These are phyloP conservation scores for Epicampocera succincta DNA, from an alignment of 2,888 invertebrate species.

Conservation along the genomic window DNA sequence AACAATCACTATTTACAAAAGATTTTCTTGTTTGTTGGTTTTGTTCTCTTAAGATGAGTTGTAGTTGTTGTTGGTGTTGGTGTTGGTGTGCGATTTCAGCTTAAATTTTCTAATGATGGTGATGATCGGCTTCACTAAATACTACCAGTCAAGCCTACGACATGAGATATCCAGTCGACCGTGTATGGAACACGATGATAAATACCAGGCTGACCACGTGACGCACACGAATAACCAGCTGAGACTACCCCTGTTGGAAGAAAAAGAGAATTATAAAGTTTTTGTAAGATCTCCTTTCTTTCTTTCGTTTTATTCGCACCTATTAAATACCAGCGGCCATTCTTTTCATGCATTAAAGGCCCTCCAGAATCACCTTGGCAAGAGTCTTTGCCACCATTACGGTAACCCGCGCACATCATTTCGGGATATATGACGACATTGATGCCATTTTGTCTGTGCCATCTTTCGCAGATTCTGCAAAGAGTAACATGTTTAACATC, in stretches of 20 bases:
- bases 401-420: slow-evolving; percentile 97
- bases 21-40: slow-evolving; percentile 19
- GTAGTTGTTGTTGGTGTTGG: no score
- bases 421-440: slow-evolving; percentile 92
- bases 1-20: slow-evolving; percentile 64
- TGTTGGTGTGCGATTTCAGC: not conserved
- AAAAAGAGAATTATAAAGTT: no score
- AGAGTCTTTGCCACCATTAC: slow-evolving; percentile 88
- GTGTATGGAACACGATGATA: slow-evolving; percentile 96
- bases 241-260: slow-evolving; percentile 91
- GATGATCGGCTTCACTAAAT: slow-evolving; percentile 70
- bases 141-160: slow-evolving; percentile 81
- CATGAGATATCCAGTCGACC: slow-evolving; percentile 93
- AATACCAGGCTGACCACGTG: slow-evolving; percentile 95
- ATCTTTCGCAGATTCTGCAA: slow-evolving; percentile 84
- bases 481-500: not conserved
- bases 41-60: slow-evolving; percentile 2
- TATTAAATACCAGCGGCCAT: slow-evolving; percentile 94
- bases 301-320: no score
- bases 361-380: slow-evolving; percentile 89
- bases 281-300: no score
- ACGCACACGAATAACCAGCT: slow-evolving; percentile 96
- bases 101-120: slow-evolving; percentile 3
- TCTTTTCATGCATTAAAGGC: slow-evolving; percentile 93
- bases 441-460: slow-evolving; percentile 85